A percentile compares a stretch with the other conserved stretches of the same genome.
Evolutionary conservation across 2,888 invertebrate genomes (phyloP).

Genomic region (Kryphioiulus occultus): DNA sequence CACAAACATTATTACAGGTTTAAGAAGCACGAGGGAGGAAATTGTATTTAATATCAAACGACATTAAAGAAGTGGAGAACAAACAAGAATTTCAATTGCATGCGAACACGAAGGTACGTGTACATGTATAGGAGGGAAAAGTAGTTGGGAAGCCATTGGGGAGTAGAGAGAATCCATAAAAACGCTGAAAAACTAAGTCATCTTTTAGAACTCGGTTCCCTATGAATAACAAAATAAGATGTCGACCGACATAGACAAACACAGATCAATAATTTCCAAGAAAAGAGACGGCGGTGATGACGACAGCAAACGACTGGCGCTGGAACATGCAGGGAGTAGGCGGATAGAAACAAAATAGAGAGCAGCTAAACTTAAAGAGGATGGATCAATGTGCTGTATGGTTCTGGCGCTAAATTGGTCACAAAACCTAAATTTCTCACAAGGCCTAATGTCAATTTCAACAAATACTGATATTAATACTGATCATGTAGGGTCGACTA

Average conservation of each 20-base stretch:
- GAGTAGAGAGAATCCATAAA: neutral
- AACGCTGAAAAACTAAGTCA: neutral
- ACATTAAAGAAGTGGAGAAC: neutral
- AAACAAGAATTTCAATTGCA: conserved; percentile 16
- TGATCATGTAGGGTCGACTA: too few species aligned
- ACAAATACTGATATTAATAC: neutral
- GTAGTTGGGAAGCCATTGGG: neutral
- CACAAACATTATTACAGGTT: conserved; percentile 2
- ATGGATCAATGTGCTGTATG: neutral
- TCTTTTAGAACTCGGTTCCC: conserved; percentile 11
- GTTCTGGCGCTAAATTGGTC: too few species aligned
- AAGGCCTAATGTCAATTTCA: too few species aligned
- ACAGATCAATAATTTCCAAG: conserved; percentile 43
- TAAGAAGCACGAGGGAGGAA: neutral
- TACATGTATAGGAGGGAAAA: neutral
- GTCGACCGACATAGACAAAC: conserved; percentile 22
- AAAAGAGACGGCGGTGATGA: conserved; percentile 35
- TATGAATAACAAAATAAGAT: conserved; percentile 29
- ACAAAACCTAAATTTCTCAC: neutral
- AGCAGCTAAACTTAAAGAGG: neutral
- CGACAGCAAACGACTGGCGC: conserved; percentile 28
- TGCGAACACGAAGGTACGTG: neutral
- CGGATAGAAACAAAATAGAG: neutral
- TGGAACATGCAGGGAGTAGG: conserved; percentile 25
- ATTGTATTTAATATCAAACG: neutral